These are phyloP conservation scores for Benitochromis conjunctus DNA, from an alignment of 2,113 vertebrate genomes.

Conservation along the genomic window DNA sequence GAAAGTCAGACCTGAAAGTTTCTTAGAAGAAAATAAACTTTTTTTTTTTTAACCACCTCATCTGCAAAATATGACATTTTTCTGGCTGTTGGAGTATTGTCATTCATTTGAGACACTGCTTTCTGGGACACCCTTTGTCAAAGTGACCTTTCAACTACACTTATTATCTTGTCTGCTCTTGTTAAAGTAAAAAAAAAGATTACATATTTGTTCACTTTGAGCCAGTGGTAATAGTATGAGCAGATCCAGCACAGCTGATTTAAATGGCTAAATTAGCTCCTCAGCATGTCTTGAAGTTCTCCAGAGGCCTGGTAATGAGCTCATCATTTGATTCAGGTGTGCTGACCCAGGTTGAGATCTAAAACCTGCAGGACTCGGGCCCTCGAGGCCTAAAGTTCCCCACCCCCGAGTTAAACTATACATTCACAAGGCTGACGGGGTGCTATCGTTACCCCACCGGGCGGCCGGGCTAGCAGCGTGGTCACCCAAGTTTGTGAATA, in stretches of 20 bases:
- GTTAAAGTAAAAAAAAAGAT: not conserved
- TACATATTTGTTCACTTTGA: not conserved
- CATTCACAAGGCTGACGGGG: not conserved
- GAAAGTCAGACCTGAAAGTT: accelerated
- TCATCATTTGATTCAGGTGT: not conserved
- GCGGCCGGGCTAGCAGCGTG: not conserved
- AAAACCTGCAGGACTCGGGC: not conserved
- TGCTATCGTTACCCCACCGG: accelerated
- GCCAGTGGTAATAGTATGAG: not conserved
- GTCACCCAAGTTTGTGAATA: not conserved
- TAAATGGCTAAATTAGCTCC: not conserved
- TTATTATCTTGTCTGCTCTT: not conserved
- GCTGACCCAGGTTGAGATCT: not conserved
- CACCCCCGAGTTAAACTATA: not conserved
- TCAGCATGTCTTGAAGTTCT: not conserved
- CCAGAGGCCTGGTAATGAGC: not conserved
- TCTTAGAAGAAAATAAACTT: not conserved
- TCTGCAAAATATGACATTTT: not conserved
- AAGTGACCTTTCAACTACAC: not conserved
- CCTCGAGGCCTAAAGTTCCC: not conserved
- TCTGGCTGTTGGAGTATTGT: too few relatives aligned
- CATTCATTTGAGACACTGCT: accelerated
- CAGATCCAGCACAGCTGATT: not conserved
- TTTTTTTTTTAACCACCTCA: not conserved
- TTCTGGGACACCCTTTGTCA: not conserved